Conservation (phyloP, 37 sponge, comb jelly and placozoan species). For the Bolinopsis microptera region DNA sequence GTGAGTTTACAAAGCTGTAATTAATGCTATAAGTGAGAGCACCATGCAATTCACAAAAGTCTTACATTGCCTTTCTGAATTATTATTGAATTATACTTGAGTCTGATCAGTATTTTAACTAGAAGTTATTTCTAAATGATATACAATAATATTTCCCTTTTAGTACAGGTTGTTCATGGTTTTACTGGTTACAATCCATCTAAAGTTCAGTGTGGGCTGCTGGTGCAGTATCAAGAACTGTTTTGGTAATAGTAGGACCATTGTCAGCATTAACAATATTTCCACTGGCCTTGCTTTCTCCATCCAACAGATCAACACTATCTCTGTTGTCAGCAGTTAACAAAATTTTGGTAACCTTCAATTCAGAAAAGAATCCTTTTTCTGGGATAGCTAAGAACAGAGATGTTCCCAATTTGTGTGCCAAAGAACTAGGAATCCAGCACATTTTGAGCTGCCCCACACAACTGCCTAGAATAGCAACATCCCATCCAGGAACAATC, state of each 20-base stretch:
- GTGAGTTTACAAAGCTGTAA: no score
- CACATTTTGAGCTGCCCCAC: background rate
- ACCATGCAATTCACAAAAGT: no score
- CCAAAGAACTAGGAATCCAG: constrained; percentile 35
- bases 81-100: no score
- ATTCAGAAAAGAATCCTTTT: constrained; percentile 36
- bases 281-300: background rate
- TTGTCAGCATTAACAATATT: background rate
- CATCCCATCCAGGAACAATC: constrained; percentile 61
- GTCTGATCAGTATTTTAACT: no score
- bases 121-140: no score
- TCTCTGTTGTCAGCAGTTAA: background rate
- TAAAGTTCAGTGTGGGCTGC: background rate
- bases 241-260: background rate
- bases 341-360: background rate
- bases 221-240: background rate
- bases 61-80: no score
- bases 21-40: no score
- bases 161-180: no score
- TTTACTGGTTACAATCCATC: background rate
- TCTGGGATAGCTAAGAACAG: background rate
- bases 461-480: background rate
- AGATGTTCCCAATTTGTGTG: constrained; percentile 25
- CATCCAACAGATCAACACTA: background rate
- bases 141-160: no score